Base-by-base conservation (phyloP, 2,113 vertebrate genomes). In the Aspidoscelis tigris region DNA sequence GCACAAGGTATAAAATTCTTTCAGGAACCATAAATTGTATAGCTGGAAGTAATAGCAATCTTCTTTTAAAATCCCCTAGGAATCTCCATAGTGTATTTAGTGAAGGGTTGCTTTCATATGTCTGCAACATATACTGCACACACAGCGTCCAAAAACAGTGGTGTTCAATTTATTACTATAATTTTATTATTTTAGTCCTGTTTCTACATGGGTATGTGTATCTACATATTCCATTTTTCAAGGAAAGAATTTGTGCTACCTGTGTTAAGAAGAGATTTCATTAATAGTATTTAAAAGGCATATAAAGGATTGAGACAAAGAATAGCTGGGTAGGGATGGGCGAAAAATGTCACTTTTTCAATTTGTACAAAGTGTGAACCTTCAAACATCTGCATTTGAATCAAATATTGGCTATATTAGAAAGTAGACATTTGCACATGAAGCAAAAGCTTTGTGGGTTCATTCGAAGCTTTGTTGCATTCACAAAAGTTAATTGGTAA, bases 1-100 rank as follows among this genome's bases (percentile, higher is more conserved):
- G 6, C 44, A 69, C 68, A n/a, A 92, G 94, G 88, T 88, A 71
- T 81, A 93, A 79, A 91, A 93, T 84, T 93, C 84, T 92, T 95
- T 83, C 74, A 93, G 77, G 90, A 94, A 93, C 71, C 81, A 93
- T 92, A 89, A 94, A 92, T 92, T 90, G 66, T 90, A 93, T 93
- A 93, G 84, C 91, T 93, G 87, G 87, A 95, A 95, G 90, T 92
- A 95, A 93, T 90, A 94, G 89, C 81, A 53, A 84, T 91, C 92
- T 92, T 81, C 93, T 91, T 75, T 88, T 71, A 43, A 84, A 87
- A 85, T 90, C 93, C 90, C 90, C 0, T 1, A 88, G 90, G 93
- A 87, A 82, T 89, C 78, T 14, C 9, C 20, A 81, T 80, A 75
- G 74, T 86, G 80, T 90, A 84, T 87, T 93, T 90, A 91, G 90